phyloP scores from a whole-genome alignment of 2,888 invertebrate species.

The Cantharis flavilabris region DNA sequence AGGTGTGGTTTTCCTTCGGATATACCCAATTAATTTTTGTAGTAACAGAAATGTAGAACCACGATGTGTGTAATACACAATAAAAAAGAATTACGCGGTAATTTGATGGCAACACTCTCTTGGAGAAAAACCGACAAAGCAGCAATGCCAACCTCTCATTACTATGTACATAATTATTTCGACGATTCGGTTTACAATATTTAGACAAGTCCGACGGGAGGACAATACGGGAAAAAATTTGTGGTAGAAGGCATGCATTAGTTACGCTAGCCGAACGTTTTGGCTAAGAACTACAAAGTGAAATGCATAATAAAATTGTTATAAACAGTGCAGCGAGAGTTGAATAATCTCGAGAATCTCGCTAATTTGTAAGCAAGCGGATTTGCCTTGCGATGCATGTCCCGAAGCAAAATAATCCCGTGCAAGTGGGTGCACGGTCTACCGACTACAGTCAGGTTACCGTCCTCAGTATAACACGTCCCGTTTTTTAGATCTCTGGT shows the following conservation, averaged over 20 bases:
- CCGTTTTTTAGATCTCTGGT: constrained; percentile 9
- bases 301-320: neutral
- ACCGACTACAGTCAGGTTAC: constrained; percentile 28
- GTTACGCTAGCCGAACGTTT: neutral
- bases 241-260: neutral
- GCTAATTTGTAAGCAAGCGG: neutral
- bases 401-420: constrained; percentile 17
- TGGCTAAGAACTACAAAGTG: neutral
- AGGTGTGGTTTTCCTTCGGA: neutral
- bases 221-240: neutral
- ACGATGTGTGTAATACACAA: neutral
- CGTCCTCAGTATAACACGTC: constrained; percentile 24
- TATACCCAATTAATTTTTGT: neutral
- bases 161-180: neutral
- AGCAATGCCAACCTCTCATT: neutral
- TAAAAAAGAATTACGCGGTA: neutral
- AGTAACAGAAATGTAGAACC: neutral
- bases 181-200: neutral
- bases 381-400: constrained; percentile 14
- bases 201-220: neutral
- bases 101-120: neutral
- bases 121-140: neutral
- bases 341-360: neutral
- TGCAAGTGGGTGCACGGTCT: constrained; percentile 30
- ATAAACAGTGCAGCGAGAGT: neutral